Conservation (phyloP, 2,888 invertebrate species). For the Coronaproctus castanopsis region DNA sequence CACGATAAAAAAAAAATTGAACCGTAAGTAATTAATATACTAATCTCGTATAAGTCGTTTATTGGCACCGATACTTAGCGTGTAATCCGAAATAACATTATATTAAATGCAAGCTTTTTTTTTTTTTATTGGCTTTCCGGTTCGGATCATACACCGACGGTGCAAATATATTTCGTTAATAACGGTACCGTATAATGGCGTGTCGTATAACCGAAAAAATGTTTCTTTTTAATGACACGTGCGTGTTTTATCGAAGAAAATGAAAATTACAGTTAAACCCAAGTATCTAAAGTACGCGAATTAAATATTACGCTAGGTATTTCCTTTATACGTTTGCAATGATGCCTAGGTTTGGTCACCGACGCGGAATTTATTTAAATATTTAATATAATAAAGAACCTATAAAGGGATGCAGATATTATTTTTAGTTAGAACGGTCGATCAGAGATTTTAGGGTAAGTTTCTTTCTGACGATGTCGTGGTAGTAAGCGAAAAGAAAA, state of each 20-base stretch:
- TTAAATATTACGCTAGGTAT: neutral
- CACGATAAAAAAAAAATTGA: no score
- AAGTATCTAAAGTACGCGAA: neutral
- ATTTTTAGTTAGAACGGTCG: neutral
- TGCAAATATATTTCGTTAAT: neutral
- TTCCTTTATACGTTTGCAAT: neutral
- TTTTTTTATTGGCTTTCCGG: neutral
- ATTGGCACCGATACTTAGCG: no score
- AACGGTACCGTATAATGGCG: neutral
- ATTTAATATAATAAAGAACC: neutral
- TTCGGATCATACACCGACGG: neutral
- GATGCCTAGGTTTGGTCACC: neutral
- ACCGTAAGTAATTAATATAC: no score
- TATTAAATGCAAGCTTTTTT: no score
- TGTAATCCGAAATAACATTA: no score
- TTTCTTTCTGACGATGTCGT: neutral
- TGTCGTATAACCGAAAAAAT: neutral
- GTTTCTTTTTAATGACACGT: neutral
- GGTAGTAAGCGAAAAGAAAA: neutral
- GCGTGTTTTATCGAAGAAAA: neutral
- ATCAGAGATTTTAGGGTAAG: neutral
- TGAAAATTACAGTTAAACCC: neutral
- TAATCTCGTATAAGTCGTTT: no score
- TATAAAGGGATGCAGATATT: neutral
- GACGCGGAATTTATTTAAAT: neutral